Evolutionary conservation across 53 echinoderm and acorn worm genomes (phyloP).

Genomic region (Actinopyga echinites): DNA sequence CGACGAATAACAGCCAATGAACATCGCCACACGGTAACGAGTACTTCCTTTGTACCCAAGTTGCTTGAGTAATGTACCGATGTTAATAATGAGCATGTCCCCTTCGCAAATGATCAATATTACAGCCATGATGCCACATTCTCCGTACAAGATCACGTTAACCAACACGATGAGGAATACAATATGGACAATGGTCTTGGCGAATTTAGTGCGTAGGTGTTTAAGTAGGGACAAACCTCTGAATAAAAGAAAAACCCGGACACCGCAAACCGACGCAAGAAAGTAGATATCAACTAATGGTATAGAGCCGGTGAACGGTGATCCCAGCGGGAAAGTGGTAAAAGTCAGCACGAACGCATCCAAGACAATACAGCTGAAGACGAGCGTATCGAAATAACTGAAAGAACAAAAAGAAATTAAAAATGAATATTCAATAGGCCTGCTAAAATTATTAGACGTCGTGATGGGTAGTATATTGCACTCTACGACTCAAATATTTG

Average conservation of each 20-base stretch:
- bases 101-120: conserved; percentile 69
- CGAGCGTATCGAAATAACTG: conserved; percentile 30
- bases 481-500: no score
- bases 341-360: neutral
- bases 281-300: neutral
- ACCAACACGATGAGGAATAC: conserved; percentile 62
- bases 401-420: neutral
- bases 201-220: conserved; percentile 56
- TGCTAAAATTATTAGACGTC: no score
- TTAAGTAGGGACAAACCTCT: conserved; percentile 43
- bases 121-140: conserved; percentile 69
- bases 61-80: conserved; percentile 60
- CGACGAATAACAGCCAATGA: conserved; percentile 61
- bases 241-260: conserved; percentile 40
- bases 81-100: conserved; percentile 57
- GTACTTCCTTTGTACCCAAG: conserved; percentile 45
- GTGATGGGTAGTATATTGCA: no score
- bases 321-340: conserved; percentile 12
- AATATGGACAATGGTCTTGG: conserved; percentile 61
- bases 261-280: conserved; percentile 36
- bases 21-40: conserved; percentile 56
- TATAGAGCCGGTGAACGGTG: neutral
- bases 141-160: conserved; percentile 52
- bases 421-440: no score
- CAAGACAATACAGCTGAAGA: neutral